Base-by-base conservation (phyloP, 2,797 vertebrate genomes). In the Chaetodon trifasciatus region DNA sequence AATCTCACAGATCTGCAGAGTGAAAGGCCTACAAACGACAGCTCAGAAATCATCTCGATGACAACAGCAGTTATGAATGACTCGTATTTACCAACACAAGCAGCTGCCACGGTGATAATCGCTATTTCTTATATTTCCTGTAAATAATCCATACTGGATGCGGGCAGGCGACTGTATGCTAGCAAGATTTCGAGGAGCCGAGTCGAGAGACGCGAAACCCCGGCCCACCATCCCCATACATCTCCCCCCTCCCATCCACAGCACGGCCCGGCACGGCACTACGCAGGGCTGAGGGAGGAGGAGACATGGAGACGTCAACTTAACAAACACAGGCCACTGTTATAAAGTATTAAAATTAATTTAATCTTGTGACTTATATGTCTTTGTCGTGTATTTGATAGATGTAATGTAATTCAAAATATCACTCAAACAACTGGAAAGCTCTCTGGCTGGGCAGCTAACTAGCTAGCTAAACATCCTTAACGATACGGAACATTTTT, bases 11-110 rank as follows among this genome's bases (percentile, higher is more conserved):
- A 82, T 84, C 65, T 82, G 70, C 79, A 86, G 44, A 86, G 70
- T 40, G 58, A 62, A 63, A 87, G 92, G 93, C 93, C 92, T 81
- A 86, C 75, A 79, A 66, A 42, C 62, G 35, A 85, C 5, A 60
- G 70, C 79, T 81, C 53, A 47, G 37, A 69, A 69, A 88, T 28
- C 46, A 74, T 65, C 47, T 55, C 65, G 68, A 82, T 70, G 78
- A 75, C 67, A 76, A 16, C 74, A 69, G 19, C 55, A 21, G 39
- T 15, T 40, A 39, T 42, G 24, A 78, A 62, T 39, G 19, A 40
- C 15, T 39, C 42, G 19, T 74, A 57, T 79, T 91, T 78, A 91
- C 83, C 90, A 66, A 78, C 39, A 72, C 23, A 35, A 81, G 74
- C 56, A 64, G 61, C 52, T 61, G 72, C 28, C 78, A 13, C 67